A percentile compares a stretch with the other conserved stretches of the same genome.
phyloP scores from a whole-genome alignment of 2,888 invertebrate species.

The Lucinisca nassula region DNA sequence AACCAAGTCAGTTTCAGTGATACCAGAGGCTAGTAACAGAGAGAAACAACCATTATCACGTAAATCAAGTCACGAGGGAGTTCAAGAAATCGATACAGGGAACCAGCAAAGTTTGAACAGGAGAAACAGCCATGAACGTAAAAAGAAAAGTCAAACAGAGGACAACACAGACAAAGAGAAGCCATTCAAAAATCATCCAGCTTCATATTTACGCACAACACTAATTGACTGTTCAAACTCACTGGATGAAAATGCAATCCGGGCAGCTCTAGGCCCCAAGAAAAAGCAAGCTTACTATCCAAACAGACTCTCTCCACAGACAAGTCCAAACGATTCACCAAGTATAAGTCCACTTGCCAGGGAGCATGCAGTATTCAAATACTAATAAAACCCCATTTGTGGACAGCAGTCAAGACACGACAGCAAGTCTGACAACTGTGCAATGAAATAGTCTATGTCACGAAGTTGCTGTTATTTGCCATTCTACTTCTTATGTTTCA shows the following conservation, averaged over 20 bases:
- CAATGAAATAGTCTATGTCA: too few species aligned
- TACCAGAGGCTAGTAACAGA: neutral
- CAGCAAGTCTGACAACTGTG: too few species aligned
- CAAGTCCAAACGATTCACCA: slow-evolving; percentile 1
- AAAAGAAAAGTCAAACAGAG: neutral
- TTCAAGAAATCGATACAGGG: neutral
- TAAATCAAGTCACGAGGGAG: neutral
- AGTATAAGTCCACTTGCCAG: slow-evolving; percentile 3
- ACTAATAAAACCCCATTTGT: too few species aligned
- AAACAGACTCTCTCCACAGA: neutral
- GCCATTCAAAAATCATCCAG: neutral
- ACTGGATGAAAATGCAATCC: neutral
- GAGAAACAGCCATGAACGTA: neutral
- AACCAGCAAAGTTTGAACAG: neutral
- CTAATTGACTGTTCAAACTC: neutral
- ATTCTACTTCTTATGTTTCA: too few species aligned
- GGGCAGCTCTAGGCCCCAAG: neutral
- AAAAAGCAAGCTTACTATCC: neutral
- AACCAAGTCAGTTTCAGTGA: neutral
- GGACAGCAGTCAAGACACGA: too few species aligned
- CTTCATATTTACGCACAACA: neutral
- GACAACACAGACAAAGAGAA: neutral
- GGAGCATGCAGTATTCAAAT: neutral
- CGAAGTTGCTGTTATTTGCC: too few species aligned
- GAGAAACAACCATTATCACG: slow-evolving; percentile 6